A percentile compares a stretch with the other conserved stretches of the same genome.
Conservation (phyloP, 2,797 vertebrate genomes). For the Acestrorhynchus altus region DNA sequence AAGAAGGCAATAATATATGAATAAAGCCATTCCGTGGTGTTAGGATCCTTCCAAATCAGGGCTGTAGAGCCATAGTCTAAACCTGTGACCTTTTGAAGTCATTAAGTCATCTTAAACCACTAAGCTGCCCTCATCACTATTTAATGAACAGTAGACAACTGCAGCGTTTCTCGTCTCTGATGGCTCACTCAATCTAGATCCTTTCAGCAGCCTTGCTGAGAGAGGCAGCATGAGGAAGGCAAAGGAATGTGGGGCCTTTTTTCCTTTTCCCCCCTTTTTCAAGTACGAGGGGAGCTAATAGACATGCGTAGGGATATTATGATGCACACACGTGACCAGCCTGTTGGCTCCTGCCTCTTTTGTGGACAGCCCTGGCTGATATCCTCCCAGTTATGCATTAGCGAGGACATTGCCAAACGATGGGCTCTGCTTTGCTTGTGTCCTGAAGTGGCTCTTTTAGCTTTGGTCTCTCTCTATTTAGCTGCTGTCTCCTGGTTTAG, state of each 20-base stretch:
- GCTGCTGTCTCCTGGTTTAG: slow-evolving; percentile 24
- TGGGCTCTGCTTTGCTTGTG: slow-evolving; percentile 16
- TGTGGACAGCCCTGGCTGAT: slow-evolving; percentile 43
- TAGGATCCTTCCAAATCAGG: not conserved
- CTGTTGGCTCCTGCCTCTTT: slow-evolving; percentile 40
- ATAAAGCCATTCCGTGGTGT: no score
- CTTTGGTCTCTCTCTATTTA: slow-evolving; percentile 13
- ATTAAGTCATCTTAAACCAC: not conserved
- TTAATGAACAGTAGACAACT: not conserved
- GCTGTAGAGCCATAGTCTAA: not conserved
- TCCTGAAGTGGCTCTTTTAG: slow-evolving; percentile 28
- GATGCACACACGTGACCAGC: slow-evolving; percentile 46
- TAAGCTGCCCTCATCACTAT: slow-evolving; percentile 6
- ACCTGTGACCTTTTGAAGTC: not conserved
- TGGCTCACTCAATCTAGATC: not conserved
- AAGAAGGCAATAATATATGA: no score
- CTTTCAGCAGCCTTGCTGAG: not conserved
- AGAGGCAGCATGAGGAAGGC: not conserved
- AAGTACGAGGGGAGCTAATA: not conserved
- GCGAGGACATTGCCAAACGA: slow-evolving; percentile 45
- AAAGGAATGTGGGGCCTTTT: not conserved
- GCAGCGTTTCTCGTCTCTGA: not conserved
- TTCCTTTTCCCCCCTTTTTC: not conserved
- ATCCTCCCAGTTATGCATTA: slow-evolving; percentile 38
- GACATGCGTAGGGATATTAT: not conserved